These are phyloP conservation scores for Polia nebulosa DNA, from an alignment of 2,888 invertebrate species.

Conservation along the genomic window DNA sequence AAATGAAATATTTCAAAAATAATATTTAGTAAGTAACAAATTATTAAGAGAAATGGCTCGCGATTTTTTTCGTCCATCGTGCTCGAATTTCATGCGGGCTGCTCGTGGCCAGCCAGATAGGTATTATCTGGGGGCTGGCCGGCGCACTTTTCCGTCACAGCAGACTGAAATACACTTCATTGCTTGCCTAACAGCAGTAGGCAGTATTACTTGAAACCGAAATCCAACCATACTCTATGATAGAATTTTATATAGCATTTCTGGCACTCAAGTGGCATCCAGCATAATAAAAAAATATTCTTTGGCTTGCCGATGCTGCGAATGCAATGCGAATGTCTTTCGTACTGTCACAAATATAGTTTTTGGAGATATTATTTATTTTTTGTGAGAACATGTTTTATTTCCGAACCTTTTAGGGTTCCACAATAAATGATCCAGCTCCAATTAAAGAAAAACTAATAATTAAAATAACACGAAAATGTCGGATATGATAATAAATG, in stretches of 20 bases:
- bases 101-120: no score
- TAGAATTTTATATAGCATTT: constrained; percentile 2
- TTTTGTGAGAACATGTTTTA: constrained; percentile 43
- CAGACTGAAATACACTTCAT: no score
- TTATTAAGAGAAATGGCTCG: no score
- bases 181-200: no score
- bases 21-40: no score
- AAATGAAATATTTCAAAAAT: no score
- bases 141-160: no score
- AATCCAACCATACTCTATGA: background rate
- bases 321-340: constrained; percentile 34
- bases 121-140: no score
- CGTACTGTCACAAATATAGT: constrained; percentile 37
- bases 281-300: constrained; percentile 6
- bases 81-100: no score
- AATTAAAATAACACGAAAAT: constrained; percentile 67
- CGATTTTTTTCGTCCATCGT: no score
- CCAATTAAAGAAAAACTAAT: constrained; percentile 21
- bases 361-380: constrained; percentile 39
- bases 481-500: constrained; percentile 89
- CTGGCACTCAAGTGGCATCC: constrained; percentile 35
- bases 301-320: constrained; percentile 14
- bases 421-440: constrained; percentile 29
- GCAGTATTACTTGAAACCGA: no score
- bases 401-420: constrained; percentile 5